Conservation (phyloP, 2,113 vertebrate species). For the Oreotragus oreotragus region DNA sequence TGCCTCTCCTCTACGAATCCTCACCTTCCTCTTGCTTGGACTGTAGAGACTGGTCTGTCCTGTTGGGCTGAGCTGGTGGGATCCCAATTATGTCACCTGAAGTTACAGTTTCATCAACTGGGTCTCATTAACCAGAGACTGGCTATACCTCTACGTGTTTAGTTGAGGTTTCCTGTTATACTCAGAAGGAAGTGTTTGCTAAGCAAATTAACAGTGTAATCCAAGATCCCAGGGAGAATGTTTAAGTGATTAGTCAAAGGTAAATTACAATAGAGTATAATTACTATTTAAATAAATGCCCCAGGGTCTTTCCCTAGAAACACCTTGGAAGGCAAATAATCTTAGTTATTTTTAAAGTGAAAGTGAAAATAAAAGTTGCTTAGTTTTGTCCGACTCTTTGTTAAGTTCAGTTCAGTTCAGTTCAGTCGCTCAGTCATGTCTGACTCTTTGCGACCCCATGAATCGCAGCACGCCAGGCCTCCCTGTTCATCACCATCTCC, state of each 20-base stretch:
- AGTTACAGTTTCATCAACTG: not conserved
- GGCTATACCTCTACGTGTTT: not conserved
- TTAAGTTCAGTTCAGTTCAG: too few relatives aligned
- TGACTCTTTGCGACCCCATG: too few relatives aligned
- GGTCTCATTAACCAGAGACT: not conserved
- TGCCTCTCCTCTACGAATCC: rapidly evolving
- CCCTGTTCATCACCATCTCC: too few relatives aligned
- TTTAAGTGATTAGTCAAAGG: not conserved
- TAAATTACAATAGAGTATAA: not conserved
- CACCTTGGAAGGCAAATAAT: not conserved
- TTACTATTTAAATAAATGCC: not conserved
- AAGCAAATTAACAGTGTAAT: not conserved
- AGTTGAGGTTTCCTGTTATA: not conserved
- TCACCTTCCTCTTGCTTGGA: not conserved
- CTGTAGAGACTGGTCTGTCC: rapidly evolving
- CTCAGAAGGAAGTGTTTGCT: not conserved
- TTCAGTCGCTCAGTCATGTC: too few relatives aligned
- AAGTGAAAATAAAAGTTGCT: not conserved
- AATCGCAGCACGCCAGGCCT: too few relatives aligned
- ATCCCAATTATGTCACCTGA: not conserved
- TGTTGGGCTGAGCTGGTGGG: not conserved
- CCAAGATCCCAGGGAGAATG: not conserved
- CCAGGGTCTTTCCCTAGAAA: not conserved
- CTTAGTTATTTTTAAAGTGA: not conserved
- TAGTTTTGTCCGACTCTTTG: not conserved